Evolutionary conservation across 2,888 invertebrate genomes (phyloP), one percentile per base, ranked within the genome.

Genomic region (Synanthedon tipuliformis): DNA sequence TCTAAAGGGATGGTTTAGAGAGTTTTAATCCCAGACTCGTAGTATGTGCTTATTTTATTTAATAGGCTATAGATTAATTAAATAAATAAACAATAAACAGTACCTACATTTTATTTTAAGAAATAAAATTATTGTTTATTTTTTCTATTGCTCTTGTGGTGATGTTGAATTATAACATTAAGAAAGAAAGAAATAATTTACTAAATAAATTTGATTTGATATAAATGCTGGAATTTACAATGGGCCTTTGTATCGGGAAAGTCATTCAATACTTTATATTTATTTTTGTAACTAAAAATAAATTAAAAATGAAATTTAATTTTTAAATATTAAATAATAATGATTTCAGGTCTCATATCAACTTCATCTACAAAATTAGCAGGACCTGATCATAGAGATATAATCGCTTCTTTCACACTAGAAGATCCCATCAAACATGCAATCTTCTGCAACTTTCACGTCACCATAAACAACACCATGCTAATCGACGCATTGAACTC

Each of bases 351-450:
- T 13, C 68, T 90, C 45, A 75, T 89, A 12, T 90, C 88, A 52
- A 80, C 84, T 52, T 88, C 87, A 55, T 84, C 75, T 5, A 81
- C 89, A 53, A 89, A 88, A 64, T 60, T 82, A 1, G 82, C 88
- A 10, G 78, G 79, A 3, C 81, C 89, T 27, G 89, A 89, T 61
- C 84, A 88, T 10, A 75, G 89, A 56, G 89, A 88, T 68, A 89
- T 88, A 3, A 82, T 93, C 18, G 90, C 91, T 59, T 93, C 94
- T 53, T 97, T 94, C 70, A 95, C 95, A 4, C 90, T 94, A 65
- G 93, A 95, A 54, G 90, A 91, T n/a, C 91, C 93, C 1, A 93
- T 97, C 41, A 91, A 92, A 68, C 94, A 95, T 70, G 94, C 94
- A 0, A 80, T 93, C 3, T 95, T 95, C 84, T 93, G 93, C 59